Evolutionary conservation across 2,888 invertebrate species (phyloP).

Genomic region (Craniophora ligustri): DNA sequence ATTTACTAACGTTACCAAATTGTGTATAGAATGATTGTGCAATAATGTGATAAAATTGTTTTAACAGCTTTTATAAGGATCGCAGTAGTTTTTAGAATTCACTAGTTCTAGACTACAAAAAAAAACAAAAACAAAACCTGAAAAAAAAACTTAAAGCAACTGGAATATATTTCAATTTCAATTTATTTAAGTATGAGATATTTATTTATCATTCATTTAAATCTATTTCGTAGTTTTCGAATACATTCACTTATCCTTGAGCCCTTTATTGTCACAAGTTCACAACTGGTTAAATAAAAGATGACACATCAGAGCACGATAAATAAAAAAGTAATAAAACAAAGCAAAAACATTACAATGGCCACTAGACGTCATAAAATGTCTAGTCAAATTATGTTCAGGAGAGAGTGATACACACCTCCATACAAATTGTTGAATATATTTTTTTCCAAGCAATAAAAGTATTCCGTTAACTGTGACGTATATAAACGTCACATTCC

Average conservation of each 20-base stretch:
- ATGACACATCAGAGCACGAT: conserved; percentile 13
- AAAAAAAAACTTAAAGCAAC: too few relatives aligned
- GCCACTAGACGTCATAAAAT: conserved; percentile 12
- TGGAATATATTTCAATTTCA: too few relatives aligned
- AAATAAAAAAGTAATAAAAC: conserved; percentile 35
- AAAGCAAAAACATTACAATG: conserved; percentile 19
- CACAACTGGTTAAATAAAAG: conserved; percentile 1
- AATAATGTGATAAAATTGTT: too few relatives aligned
- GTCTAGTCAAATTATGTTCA: conserved; percentile 18
- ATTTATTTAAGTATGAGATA: not conserved
- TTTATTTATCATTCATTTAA: not conserved
- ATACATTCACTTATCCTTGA: not conserved
- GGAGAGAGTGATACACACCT: conserved; percentile 20
- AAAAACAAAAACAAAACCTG: too few relatives aligned
- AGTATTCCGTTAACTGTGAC: conserved; percentile 33
- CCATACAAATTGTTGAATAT: conserved; percentile 22
- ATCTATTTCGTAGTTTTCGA: not conserved
- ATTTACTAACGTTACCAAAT: too few relatives aligned
- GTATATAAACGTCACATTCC: conserved; percentile 13
- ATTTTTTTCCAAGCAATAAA: conserved; percentile 31
- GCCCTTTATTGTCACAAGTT: not conserved
- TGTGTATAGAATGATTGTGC: too few relatives aligned
- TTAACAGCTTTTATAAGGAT: too few relatives aligned
- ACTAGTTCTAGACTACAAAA: too few relatives aligned
- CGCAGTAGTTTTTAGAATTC: too few relatives aligned